Base-by-base conservation (phyloP, 2,113 vertebrate species). In the Dicerorhinus sumatrensis region DNA sequence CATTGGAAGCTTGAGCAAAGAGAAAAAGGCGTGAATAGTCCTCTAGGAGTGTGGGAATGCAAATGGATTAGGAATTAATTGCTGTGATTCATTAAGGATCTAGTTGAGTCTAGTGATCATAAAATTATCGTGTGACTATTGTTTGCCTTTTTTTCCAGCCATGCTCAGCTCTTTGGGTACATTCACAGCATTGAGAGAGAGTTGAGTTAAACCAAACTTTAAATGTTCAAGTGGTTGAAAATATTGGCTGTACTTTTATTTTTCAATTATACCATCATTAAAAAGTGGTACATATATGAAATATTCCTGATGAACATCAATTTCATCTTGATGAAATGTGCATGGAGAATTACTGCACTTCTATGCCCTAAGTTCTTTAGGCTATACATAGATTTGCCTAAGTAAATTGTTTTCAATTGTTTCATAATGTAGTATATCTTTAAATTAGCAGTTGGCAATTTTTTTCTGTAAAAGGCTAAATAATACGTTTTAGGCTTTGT, bases 221-320 rank as follows among this genome's bases (percentile, higher is more conserved):
- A 63, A 91, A 87, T 39, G 29, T 75, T 75, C 31, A 56, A 83
- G 51, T 42, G 14, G 33, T 27, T 97, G 36, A 93, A 84, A 94
- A 95, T 65, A 75, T 65, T 82, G 2, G 54, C 21, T 56, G 5
- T 1, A 23, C 31, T 94, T 82, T 92, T 27, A 62, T 67, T 83
- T 94, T 97, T 73, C 7, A 16, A 4, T 75, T 89, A 27, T 54
- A 27, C 11, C 6, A 25, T 65, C 13, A 91, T 67, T 36, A 83
- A 39, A 91, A 69, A 73, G 14, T 51, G 31, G 8, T 63, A 58
- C 11, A 36, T 62, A 13, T 27, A 62, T 48, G n/a, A 76, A 93
- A 89, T n/a, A 5, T 80, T 88, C 46, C 60, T 89, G 3, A 62
- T 81, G 56, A 79, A 51, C 5, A 77, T 82, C 25, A 82, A 36